phyloP scores from a whole-genome alignment of 2,888 invertebrate species.

The Ormia ochracea region DNA sequence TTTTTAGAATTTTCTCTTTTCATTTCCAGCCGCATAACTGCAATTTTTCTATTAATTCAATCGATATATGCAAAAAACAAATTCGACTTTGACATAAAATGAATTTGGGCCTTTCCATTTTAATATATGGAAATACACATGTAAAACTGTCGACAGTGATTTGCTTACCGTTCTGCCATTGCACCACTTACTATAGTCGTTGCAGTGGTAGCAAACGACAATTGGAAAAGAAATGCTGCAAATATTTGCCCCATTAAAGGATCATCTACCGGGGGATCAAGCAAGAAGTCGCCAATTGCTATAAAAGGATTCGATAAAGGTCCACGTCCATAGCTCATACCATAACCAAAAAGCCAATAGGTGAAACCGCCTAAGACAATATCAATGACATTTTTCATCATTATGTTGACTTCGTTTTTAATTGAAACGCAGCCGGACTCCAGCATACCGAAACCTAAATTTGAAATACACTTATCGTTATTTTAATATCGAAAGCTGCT shows the following conservation, averaged over 20 bases:
- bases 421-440: slow-evolving; percentile 95
- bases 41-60: too few relatives aligned
- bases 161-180: slow-evolving; percentile 90
- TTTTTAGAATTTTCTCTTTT: too few relatives aligned
- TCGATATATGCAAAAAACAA: too few relatives aligned
- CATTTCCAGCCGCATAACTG: too few relatives aligned
- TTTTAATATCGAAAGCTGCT: too few relatives aligned
- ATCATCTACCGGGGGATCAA: slow-evolving; percentile 86
- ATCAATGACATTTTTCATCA: slow-evolving; percentile 97
- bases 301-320: slow-evolving; percentile 86
- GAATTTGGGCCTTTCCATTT: too few relatives aligned
- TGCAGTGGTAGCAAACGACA: slow-evolving; percentile 90
- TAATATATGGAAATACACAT: neutral
- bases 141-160: neutral
- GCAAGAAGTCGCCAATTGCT: slow-evolving; percentile 88
- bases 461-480: neutral
- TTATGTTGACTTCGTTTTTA: slow-evolving; percentile 96
- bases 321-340: slow-evolving; percentile 90
- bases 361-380: slow-evolving; percentile 92
- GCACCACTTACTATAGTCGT: slow-evolving; percentile 96
- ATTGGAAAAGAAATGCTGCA: slow-evolving; percentile 92
- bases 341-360: slow-evolving; percentile 97
- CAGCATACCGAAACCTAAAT: slow-evolving; percentile 91
- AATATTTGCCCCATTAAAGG: slow-evolving; percentile 89
- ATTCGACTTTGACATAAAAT: too few relatives aligned